phyloP scores from a whole-genome alignment of 2,113 vertebrate genomes.

The Heterotilapia buettikoferi region DNA sequence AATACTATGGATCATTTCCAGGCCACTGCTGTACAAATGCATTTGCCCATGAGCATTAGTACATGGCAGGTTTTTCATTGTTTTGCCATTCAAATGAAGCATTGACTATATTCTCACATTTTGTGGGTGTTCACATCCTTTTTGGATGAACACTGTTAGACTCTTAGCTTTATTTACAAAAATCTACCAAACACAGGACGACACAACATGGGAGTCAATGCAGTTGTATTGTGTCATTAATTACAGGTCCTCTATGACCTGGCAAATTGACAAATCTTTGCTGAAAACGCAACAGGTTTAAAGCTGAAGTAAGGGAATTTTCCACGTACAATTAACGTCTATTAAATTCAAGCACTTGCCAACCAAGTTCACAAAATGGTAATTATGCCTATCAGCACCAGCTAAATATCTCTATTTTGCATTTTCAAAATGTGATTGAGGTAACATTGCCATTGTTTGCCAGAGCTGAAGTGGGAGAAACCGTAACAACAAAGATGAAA shows the following conservation, averaged over 20 bases:
- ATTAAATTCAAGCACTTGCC: background rate
- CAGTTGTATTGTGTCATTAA: background rate
- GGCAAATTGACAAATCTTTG: background rate
- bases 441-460: background rate
- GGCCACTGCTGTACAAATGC: constrained; percentile 6
- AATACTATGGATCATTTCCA: constrained; percentile 13
- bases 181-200: background rate
- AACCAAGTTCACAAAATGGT: background rate
- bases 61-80: background rate
- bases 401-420: background rate
- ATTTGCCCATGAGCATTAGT: background rate
- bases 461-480: background rate
- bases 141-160: background rate
- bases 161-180: background rate
- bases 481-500: background rate
- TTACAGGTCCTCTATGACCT: background rate
- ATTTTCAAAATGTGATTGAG: background rate
- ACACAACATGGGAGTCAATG: background rate
- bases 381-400: background rate
- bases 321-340: background rate
- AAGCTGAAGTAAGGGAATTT: background rate
- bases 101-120: background rate
- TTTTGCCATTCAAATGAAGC: background rate
- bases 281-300: background rate
- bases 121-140: background rate